Evolutionary conservation across 2,888 invertebrate genomes (phyloP).

Genomic region (Choristoneura rosaceana): DNA sequence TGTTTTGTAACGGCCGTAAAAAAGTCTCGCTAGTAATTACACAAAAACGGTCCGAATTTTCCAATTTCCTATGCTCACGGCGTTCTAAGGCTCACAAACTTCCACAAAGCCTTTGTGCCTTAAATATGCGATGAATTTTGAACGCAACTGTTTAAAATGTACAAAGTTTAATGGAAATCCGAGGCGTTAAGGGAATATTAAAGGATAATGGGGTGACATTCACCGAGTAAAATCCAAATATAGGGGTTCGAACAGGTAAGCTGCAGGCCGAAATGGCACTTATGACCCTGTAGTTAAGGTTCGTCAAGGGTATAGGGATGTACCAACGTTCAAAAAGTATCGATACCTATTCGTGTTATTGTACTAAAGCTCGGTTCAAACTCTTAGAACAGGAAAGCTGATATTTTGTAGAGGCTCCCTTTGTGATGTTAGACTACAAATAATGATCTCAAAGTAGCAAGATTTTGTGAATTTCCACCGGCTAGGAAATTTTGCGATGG

Average conservation of each 20-base stretch:
- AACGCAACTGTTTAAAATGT: conserved; percentile 78
- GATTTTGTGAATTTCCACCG: too few species aligned
- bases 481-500: too few species aligned
- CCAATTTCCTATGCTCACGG: conserved; percentile 53
- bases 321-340: neutral
- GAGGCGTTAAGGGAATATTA: conserved; percentile 73
- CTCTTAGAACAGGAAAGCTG: too few species aligned
- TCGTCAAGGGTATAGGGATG: neutral
- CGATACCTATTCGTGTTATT: neutral
- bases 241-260: conserved; percentile 33
- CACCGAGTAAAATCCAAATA: conserved; percentile 32
- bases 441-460: too few species aligned
- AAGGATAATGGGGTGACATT: conserved; percentile 62
- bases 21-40: neutral
- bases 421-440: too few species aligned
- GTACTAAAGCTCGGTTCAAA: too few species aligned
- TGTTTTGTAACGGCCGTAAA: neutral
- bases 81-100: conserved; percentile 67
- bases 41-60: conserved; percentile 2
- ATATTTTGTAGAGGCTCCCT: too few species aligned
- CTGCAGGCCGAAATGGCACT: conserved; percentile 5
- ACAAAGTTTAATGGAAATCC: conserved; percentile 78
- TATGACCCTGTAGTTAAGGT: neutral
- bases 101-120: conserved; percentile 73
- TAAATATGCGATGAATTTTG: conserved; percentile 79